Percentiles rank a stretch among this genome's conserved stretches.
phyloP scores from a whole-genome alignment of 2,888 invertebrate genomes.

The Tiliacea citrago region DNA sequence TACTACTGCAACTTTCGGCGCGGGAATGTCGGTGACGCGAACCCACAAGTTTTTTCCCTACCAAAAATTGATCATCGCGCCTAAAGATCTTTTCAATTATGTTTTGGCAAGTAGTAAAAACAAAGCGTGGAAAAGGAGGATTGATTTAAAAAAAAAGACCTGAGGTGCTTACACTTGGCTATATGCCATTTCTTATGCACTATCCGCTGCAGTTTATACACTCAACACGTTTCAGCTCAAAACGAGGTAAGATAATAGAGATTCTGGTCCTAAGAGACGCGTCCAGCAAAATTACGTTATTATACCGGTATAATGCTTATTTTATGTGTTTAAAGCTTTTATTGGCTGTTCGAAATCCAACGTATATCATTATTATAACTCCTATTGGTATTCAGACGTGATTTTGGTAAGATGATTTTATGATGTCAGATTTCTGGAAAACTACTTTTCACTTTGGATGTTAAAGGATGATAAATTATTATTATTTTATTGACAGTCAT shows the following conservation, averaged over 20 bases:
- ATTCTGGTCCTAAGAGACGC: constrained; percentile 16
- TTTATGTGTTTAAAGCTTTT: constrained; percentile 11
- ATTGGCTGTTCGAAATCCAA: background rate
- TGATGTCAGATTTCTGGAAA: background rate
- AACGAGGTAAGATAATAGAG: constrained; percentile 28
- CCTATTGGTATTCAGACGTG: background rate
- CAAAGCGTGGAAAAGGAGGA: too few relatives aligned
- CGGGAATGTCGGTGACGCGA: too few relatives aligned
- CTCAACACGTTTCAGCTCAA: constrained; percentile 33
- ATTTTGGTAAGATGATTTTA: background rate
- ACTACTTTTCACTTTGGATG: background rate
- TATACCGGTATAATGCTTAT: constrained; percentile 5
- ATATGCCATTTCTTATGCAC: constrained; percentile 27
- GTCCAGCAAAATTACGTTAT: constrained; percentile 7
- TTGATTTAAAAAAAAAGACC: too few relatives aligned
- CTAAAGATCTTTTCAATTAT: too few relatives aligned
- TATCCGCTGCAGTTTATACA: constrained; percentile 6
- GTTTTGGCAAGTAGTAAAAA: too few relatives aligned
- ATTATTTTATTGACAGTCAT: too few relatives aligned
- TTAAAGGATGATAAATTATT: background rate
- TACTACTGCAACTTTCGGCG: too few relatives aligned
- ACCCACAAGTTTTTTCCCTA: too few relatives aligned
- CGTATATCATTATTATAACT: background rate
- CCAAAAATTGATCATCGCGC: too few relatives aligned
- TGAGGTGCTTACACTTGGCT: constrained; percentile 30